Percentiles rank a stretch among this genome's conserved stretches.
These are phyloP conservation scores for Reticulitermes speratus DNA, from an alignment of 1,140 invertebrate genomes.

Conservation along the genomic window DNA sequence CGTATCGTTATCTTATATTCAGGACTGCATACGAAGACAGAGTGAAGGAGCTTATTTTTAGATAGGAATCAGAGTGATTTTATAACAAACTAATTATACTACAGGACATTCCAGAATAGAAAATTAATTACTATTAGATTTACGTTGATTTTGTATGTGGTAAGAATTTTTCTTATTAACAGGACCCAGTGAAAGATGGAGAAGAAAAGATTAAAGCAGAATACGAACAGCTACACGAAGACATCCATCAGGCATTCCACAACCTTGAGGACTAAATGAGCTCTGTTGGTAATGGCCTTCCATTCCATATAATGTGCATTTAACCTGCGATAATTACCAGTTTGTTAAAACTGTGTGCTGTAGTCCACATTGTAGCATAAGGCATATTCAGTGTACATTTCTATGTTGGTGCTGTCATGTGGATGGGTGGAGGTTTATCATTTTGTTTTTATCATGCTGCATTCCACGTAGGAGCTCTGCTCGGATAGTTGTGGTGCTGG, in stretches of 20 bases:
- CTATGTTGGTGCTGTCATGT: not conserved
- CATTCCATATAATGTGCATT: not conserved
- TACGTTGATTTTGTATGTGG: too few species aligned
- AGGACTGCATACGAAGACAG: too few species aligned
- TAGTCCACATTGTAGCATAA: not conserved
- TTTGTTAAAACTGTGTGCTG: not conserved
- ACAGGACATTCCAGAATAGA: too few species aligned
- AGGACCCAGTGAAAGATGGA: conserved; percentile 97
- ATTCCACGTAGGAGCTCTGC: not conserved
- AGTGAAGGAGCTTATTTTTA: too few species aligned
- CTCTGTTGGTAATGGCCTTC: not conserved
- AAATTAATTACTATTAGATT: too few species aligned
- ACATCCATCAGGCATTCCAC: conserved; percentile 95
- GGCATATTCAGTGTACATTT: not conserved
- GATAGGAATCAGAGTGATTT: too few species aligned
- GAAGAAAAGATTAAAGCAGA: conserved; percentile 96
- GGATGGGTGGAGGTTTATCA: not conserved
- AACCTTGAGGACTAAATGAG: conserved; percentile 93
- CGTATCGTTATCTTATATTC: too few species aligned
- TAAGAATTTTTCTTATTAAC: conserved; percentile 39
- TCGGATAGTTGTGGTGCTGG: not conserved
- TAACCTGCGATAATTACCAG: not conserved
- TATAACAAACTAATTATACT: too few species aligned
- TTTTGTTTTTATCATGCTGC: conserved; percentile 1
- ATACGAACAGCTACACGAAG: conserved; percentile 93